Base-by-base conservation (phyloP, 2,888 invertebrate genomes). In the Molorchus minor region DNA sequence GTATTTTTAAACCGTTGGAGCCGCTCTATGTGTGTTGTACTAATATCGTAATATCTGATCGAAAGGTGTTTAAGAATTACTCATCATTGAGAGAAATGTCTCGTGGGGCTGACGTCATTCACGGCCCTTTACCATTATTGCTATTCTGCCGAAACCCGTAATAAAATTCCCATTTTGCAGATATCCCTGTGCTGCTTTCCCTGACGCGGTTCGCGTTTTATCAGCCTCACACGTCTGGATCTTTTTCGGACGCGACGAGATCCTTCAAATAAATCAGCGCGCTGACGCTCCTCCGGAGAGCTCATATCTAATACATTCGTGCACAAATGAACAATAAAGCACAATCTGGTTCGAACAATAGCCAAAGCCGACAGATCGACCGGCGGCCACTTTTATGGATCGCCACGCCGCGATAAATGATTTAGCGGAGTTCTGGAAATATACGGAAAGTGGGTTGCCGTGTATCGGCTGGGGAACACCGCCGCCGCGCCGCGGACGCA, bases 371-470 rank as follows among this genome's bases (percentile, higher is more conserved):
- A 62, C 64, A 65, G 69, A 69, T 68, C 65, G 68, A 69, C 57
- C 44, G 52, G 55, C 47, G 40, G 54, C 43, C 44, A 61, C 62
- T 63, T 65, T 66, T 67, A 70, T 71, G 72, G 72, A 70, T 70
- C 68, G 70, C 60, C 68, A 72, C 70, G 68, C 62, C 62, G 56
- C 69, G 67, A 52, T 74, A 72, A 75, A 74, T 74, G 73, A 75
- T 74, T 74, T 71, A 72, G 67, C 67, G 71, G 67, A 70, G 63
- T 71, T 71, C 71, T 71, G 72, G 74, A 75, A 75, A 77, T n/a
- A n/a, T 76, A 76, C 75, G 75, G 74, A 77, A 76, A 76, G 74
- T 75, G 73, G 73, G 72, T 75, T 74, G 73, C 71, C 71, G 69
- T 74, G 74, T 74, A 72, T 72, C 51, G 55, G 13, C 52, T 41